Base-by-base conservation (phyloP, 2,888 invertebrate species). In the Hirtodrosophila duncani region DNA sequence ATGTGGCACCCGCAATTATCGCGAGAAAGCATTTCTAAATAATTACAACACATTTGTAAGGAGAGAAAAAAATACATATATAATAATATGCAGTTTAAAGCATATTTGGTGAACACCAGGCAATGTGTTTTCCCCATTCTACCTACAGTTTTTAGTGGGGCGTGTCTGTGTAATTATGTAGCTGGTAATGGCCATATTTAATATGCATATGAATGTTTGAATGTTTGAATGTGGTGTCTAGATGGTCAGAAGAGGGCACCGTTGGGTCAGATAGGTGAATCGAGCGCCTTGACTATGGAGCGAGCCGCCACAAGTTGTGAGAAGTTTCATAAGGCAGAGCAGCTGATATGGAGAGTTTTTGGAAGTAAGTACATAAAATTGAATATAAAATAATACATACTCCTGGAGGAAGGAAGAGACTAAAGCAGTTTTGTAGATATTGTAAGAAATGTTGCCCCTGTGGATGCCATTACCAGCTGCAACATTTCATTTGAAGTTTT, bases 11-110 rank as follows among this genome's bases (percentile, higher is more conserved):
- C 60, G 62, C 75, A 75, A 75, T 75, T 75, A 75, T 75, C 67
- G 78, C 74, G 74, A 69, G 78, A 75, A 75, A 81, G 75, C 78
- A 75, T 75, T 75, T 78, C 60, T 61, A 64, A 72, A 68, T 74
- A 80, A 74, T 74, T 80, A 80, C 77, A 63, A 51, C 77, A 65
- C 70, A 59, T 68, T 72, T 62, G 43, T 42, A 48, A 44, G 8
- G 18, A 30, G 26, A n/a, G 34, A 59, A 29, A 60, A 34, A 36
- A 36, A 16, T 11, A 44, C 48, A 41, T 34, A 51, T 8, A 24
- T 36, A 52, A 52, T 59, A 60, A 37, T 46, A 45, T 45, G 49
- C 69, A 64, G 61, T 61, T 72, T 64, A 64, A 50, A 52, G 30
- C 45, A 72, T 60, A 64, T 52, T 59, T 64, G 44, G 48, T 56